These are phyloP conservation scores for Brachionus manjavacas DNA, from an alignment of 1,140 invertebrate species.

Conservation along the genomic window DNA sequence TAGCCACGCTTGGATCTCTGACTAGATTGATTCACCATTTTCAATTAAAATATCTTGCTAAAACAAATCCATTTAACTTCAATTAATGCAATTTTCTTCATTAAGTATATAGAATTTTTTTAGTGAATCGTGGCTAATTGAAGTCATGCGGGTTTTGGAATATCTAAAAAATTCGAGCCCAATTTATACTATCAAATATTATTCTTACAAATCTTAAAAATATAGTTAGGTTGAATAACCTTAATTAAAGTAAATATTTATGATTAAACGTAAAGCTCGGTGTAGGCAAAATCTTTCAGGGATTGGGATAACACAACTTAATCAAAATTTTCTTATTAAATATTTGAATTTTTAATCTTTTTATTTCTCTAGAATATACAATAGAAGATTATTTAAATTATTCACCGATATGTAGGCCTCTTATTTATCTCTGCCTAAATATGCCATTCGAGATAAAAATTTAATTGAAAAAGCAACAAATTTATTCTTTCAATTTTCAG, in stretches of 20 bases:
- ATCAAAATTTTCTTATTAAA: background rate
- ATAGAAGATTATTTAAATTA: background rate
- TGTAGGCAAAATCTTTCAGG: background rate
- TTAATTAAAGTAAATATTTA: background rate
- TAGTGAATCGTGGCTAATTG: background rate
- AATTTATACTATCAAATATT: background rate
- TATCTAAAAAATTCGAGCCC: background rate
- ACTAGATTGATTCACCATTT: background rate
- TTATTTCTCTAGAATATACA: background rate
- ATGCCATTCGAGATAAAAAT: background rate
- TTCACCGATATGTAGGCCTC: background rate
- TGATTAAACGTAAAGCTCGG: background rate
- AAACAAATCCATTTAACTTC: background rate
- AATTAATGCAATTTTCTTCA: background rate
- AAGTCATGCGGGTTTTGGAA: background rate
- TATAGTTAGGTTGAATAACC: background rate
- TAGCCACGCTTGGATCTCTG: background rate
- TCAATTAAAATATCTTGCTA: background rate
- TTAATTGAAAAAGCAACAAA: background rate
- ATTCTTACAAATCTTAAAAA: background rate
- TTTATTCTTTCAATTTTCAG: background rate
- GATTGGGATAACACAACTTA: background rate
- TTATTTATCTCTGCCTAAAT: background rate
- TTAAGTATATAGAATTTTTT: background rate
- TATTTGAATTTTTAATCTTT: slow-evolving; percentile 1